Evolutionary conservation across 2,113 vertebrate species (phyloP).

Genomic region (Butastur rufipennis): DNA sequence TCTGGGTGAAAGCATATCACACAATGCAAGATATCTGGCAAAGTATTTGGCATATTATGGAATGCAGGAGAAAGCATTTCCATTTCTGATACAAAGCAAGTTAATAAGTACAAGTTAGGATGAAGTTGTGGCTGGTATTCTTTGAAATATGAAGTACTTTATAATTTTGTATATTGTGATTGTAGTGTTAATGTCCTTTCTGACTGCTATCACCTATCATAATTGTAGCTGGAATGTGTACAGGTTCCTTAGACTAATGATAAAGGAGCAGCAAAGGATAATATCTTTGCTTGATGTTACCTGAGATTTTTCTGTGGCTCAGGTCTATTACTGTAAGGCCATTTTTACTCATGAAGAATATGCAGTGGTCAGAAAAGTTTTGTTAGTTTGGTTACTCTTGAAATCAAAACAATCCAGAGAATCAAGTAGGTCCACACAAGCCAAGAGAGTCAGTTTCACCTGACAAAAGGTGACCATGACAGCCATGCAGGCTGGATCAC

Average conservation of each 20-base stretch:
- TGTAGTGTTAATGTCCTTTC: neutral
- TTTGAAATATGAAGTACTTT: neutral
- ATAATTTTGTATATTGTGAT: neutral
- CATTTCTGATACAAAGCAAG: neutral
- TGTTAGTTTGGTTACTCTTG: neutral
- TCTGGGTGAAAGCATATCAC: neutral
- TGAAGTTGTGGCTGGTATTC: neutral
- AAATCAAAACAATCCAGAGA: neutral
- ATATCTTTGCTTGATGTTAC: neutral
- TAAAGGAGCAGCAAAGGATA: neutral
- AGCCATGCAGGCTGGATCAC: neutral
- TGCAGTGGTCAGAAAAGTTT: neutral
- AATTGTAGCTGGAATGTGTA: neutral
- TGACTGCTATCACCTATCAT: neutral
- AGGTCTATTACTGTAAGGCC: neutral
- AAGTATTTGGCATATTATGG: neutral
- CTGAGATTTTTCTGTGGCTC: neutral
- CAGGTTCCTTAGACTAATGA: neutral
- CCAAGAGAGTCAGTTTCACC: neutral
- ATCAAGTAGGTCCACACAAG: neutral
- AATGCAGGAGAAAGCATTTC: neutral
- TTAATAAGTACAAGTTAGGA: neutral
- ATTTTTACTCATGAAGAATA: neutral
- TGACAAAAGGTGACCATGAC: neutral
- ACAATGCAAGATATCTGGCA: neutral